phyloP scores from a whole-genome alignment of 2,888 invertebrate genomes.

The Deilephila porcellus region DNA sequence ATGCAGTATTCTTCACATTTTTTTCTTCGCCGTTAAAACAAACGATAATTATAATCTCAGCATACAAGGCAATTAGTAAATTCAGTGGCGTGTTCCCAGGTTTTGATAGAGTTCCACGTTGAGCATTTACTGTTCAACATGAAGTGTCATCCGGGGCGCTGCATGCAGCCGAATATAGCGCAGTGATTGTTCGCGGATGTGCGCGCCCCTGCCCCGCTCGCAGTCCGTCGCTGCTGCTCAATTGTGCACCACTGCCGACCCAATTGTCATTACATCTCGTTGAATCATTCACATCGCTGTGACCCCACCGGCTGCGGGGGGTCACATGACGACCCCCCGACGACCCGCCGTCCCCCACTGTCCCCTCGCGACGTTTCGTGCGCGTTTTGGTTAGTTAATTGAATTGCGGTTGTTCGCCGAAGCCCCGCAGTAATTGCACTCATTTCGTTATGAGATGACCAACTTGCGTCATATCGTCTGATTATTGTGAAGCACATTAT shows the following conservation, averaged over 20 bases:
- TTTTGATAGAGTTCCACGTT: too few species aligned
- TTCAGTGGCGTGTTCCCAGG: too few species aligned
- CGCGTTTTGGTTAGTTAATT: constrained; percentile 18
- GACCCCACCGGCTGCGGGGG: constrained; percentile 30
- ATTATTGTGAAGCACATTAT: background rate
- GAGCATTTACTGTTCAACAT: background rate
- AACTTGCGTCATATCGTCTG: background rate
- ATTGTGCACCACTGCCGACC: constrained; percentile 14
- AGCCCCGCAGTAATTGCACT: background rate
- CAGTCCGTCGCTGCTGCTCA: background rate
- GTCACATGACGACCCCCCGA: constrained; percentile 14
- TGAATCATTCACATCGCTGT: constrained; percentile 14
- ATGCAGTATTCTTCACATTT: too few species aligned
- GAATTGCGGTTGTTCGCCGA: constrained; percentile 10
- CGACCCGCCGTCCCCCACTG: background rate
- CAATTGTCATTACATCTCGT: constrained; percentile 29
- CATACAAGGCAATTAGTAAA: too few species aligned
- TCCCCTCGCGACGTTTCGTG: background rate
- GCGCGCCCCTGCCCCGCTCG: background rate
- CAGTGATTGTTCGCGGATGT: constrained; percentile 14
- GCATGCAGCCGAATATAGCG: background rate
- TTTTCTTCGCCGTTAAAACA: too few species aligned
- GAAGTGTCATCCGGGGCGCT: background rate
- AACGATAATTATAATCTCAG: too few species aligned
- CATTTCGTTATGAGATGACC: background rate